Evolutionary conservation across 2,797 vertebrate genomes (phyloP).

Genomic region (Bradypodion ventrale): DNA sequence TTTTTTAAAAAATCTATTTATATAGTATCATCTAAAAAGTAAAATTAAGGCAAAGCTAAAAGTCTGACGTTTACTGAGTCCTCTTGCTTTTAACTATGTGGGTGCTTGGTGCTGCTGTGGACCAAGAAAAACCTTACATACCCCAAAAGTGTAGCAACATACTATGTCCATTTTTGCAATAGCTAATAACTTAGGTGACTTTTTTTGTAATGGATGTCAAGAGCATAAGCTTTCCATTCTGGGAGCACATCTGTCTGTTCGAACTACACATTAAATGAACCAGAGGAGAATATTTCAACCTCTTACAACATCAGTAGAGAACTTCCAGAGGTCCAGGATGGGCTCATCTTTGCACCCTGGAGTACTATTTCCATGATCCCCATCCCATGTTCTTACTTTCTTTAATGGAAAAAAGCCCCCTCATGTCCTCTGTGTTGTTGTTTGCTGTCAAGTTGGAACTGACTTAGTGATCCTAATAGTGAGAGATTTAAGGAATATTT

Average conservation of each 20-base stretch:
- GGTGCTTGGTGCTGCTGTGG: background rate
- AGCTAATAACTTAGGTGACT: background rate
- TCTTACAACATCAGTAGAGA: too few species aligned
- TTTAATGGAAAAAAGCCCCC: too few species aligned
- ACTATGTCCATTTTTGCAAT: background rate
- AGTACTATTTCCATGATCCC: too few species aligned
- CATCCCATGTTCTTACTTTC: too few species aligned
- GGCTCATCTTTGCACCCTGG: too few species aligned
- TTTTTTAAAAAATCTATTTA: background rate
- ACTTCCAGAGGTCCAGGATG: too few species aligned
- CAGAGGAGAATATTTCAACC: background rate
- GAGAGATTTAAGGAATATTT: too few species aligned
- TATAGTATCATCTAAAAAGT: background rate
- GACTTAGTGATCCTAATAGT: too few species aligned
- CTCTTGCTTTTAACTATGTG: background rate
- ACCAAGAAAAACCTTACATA: background rate
- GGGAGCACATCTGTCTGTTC: background rate
- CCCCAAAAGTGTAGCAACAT: background rate
- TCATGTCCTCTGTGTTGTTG: too few species aligned
- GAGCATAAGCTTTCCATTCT: background rate
- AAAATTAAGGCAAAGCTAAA: background rate
- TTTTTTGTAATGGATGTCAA: background rate
- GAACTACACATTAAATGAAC: background rate
- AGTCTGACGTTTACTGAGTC: background rate
- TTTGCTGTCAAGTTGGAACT: too few species aligned